These are phyloP conservation scores for Melopsittacus undulatus DNA, from an alignment of 2,797 vertebrate genomes.

Conservation along the genomic window DNA sequence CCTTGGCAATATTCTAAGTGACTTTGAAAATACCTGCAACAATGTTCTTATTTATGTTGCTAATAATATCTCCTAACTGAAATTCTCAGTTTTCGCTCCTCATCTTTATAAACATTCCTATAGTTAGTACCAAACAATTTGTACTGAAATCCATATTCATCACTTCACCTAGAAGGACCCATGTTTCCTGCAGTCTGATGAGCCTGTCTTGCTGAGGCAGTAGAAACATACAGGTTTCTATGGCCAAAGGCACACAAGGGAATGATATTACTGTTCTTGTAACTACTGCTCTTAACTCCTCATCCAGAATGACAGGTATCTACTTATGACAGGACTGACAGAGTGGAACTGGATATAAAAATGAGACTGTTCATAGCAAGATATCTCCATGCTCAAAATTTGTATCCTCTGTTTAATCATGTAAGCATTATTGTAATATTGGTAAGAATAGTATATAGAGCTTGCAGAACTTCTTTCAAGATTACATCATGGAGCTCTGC, in stretches of 20 bases:
- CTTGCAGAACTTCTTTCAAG: background rate
- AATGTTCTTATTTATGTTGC: background rate
- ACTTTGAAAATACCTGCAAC: background rate
- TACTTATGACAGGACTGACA: background rate
- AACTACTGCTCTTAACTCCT: background rate
- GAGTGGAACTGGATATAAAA: background rate
- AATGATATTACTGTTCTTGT: background rate
- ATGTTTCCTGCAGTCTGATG: background rate
- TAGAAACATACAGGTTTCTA: background rate
- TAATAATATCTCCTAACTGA: background rate
- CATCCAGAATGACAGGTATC: background rate
- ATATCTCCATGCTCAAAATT: background rate
- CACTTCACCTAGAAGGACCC: background rate
- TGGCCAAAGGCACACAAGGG: background rate
- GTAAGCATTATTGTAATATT: background rate
- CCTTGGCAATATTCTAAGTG: background rate
- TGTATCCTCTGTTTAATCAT: background rate
- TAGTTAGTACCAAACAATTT: background rate
- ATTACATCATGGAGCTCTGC: background rate
- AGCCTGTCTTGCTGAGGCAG: background rate
- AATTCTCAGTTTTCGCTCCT: background rate
- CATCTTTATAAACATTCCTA: background rate
- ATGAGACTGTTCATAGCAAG: background rate
- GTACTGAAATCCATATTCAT: background rate
- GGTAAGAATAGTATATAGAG: background rate